These are phyloP conservation scores for Pachyseris speciosa DNA, from an alignment of 64 coral and sea anemone genomes.

Conservation along the genomic window DNA sequence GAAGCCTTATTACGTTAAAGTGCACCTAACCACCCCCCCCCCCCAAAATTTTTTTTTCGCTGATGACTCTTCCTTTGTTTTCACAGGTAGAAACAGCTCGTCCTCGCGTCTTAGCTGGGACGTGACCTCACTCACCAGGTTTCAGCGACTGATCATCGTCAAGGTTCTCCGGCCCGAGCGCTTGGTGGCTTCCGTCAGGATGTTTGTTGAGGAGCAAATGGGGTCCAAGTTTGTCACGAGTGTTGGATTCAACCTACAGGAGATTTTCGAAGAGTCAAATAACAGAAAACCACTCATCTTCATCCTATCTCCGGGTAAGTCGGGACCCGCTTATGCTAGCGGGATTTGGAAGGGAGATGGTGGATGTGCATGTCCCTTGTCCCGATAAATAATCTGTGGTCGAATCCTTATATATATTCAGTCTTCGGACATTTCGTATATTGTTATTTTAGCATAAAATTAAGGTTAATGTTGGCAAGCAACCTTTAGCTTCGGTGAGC, in stretches of 20 bases:
- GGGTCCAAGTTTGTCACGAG: slow-evolving; percentile 83
- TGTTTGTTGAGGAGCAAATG: slow-evolving; percentile 85
- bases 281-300: slow-evolving; percentile 89
- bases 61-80: neutral
- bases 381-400: no score
- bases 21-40: neutral
- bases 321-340: no score
- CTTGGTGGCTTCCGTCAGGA: slow-evolving; percentile 79
- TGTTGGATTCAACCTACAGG: slow-evolving; percentile 85
- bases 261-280: slow-evolving; percentile 89
- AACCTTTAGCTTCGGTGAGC: no score
- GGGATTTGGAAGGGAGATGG: no score
- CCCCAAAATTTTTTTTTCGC: neutral
- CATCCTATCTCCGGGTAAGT: slow-evolving; percentile 90
- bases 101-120: slow-evolving; percentile 66
- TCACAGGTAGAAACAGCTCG: neutral
- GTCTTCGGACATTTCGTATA: no score
- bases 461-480: no score
- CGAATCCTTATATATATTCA: no score
- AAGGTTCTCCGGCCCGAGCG: slow-evolving; percentile 90
- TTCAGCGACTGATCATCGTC: slow-evolving; percentile 86
- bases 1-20: neutral
- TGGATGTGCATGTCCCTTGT: no score
- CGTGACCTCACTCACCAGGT: slow-evolving; percentile 49
- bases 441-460: no score